Base-by-base conservation (phyloP, 2,113 vertebrate genomes). In the Apteryx mantelli region DNA sequence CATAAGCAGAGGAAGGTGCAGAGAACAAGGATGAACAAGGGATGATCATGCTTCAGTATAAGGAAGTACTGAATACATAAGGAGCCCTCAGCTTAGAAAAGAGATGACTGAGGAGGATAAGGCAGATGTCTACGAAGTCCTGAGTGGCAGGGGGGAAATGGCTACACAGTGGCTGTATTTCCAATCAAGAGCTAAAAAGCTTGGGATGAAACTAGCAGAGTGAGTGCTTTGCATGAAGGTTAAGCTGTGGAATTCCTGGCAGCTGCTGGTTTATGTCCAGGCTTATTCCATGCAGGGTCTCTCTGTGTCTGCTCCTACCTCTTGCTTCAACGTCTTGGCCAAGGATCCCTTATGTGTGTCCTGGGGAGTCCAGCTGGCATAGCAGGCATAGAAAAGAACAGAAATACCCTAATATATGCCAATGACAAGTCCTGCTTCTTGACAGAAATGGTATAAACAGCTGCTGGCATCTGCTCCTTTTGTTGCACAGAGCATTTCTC, bases 271-370 rank as follows among this genome's bases (percentile, higher is more conserved):
- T 91, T 84, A 42, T 74, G 86, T 77, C 76, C 68, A 70, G n/a
- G 13, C 36, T 84, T 89, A 78, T 40, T 84, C 11, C 36, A 38
- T 2, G 3, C 16, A 77, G 4, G 6, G 5, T 56, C 3, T 69
- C 42, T 56, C 89, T 82, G 56, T 1, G 1, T 68, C 81, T 75
- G 34, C 18, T 84, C 60, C 74, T 36, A 71, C 26, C 15, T 89
- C 5, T 65, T 2, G 3, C 64, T 26, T 66, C 22, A 44, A 0
- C 8, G 11, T 17, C 9, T 74, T 73, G 40, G 58, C 42, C 53
- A 70, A 61, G 38, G 38, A 53, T 48, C 5, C 44, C 38, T 61
- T 68, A 5, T 0, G 0, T 44, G 11, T 69, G 7, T 21, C 10
- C 63, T 53, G 38, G 5, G 25, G n/a, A 83, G 38, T 42, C 71